Percentiles rank a stretch among this genome's conserved stretches.
Conservation (phyloP, 64 coral and sea anemone genomes). For the Montipora capricornis region DNA sequence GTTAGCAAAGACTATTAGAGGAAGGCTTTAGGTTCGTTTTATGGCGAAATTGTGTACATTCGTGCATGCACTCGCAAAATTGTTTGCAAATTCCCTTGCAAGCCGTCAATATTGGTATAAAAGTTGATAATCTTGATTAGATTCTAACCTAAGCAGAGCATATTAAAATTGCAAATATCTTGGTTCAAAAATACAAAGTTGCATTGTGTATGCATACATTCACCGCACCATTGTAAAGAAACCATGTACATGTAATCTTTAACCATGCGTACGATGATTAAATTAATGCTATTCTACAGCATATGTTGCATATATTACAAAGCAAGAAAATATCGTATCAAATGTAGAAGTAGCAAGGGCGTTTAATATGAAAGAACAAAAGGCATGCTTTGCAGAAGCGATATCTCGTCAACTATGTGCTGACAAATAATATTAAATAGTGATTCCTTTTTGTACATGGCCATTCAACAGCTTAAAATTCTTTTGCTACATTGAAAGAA, state of each 20-base stretch:
- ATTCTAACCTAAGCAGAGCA: background rate
- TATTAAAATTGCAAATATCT: background rate
- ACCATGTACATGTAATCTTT: background rate
- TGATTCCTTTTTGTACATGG: background rate
- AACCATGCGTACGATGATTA: background rate
- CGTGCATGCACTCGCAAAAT: too few relatives aligned
- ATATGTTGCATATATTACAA: too few relatives aligned
- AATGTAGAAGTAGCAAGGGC: too few relatives aligned
- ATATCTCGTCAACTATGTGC: background rate
- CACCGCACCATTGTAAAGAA: background rate
- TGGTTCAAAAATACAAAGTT: background rate
- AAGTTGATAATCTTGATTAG: slow-evolving; percentile 4
- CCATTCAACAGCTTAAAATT: background rate
- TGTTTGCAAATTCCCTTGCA: background rate
- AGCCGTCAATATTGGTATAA: background rate
- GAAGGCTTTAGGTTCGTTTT: background rate
- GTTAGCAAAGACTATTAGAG: background rate
- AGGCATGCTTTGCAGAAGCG: background rate
- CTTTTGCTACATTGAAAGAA: background rate
- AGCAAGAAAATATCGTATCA: background rate
- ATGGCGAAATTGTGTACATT: background rate
- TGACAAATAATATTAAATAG: background rate
- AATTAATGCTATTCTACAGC: too few relatives aligned
- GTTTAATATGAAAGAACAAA: background rate
- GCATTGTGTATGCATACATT: background rate